These are phyloP conservation scores for Cavia aperea DNA, from an alignment of 2,113 vertebrate genomes.

Conservation along the genomic window DNA sequence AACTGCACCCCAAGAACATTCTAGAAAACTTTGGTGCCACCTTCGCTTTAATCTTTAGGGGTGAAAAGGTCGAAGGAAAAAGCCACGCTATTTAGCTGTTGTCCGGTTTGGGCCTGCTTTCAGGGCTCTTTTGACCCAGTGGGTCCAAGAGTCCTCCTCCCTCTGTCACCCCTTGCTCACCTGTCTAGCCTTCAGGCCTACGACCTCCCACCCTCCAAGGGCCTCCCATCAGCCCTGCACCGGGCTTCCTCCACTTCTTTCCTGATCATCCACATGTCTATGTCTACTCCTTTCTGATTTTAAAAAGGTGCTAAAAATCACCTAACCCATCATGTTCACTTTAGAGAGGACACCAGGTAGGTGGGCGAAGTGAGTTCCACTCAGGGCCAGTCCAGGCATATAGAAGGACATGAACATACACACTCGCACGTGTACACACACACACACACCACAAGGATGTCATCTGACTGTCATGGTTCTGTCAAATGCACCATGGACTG, in stretches of 20 bases:
- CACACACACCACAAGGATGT: too few relatives aligned
- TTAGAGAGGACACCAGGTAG: not conserved
- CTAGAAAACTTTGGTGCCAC: not conserved
- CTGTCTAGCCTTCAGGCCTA: rapidly evolving
- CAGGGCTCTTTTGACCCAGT: not conserved
- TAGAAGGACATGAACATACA: not conserved
- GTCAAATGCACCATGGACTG: too few relatives aligned
- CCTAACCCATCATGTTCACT: not conserved
- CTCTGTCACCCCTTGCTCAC: not conserved
- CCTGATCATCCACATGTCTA: not conserved
- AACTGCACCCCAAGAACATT: too few relatives aligned
- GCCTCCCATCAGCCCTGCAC: rapidly evolving
- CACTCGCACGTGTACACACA: too few relatives aligned
- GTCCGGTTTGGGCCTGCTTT: not conserved
- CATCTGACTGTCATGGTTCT: not conserved
- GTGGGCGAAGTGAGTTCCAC: not conserved
- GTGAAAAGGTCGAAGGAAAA: too few relatives aligned
- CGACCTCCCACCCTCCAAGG: not conserved
- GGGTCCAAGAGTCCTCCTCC: not conserved
- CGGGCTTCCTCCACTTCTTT: not conserved
- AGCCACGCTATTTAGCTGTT: not conserved
- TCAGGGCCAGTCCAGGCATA: not conserved
- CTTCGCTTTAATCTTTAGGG: not conserved
- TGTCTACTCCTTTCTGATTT: not conserved
- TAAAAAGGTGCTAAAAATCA: not conserved